phyloP scores from a whole-genome alignment of 2,113 vertebrate genomes.

The Halichoerus grypus region DNA sequence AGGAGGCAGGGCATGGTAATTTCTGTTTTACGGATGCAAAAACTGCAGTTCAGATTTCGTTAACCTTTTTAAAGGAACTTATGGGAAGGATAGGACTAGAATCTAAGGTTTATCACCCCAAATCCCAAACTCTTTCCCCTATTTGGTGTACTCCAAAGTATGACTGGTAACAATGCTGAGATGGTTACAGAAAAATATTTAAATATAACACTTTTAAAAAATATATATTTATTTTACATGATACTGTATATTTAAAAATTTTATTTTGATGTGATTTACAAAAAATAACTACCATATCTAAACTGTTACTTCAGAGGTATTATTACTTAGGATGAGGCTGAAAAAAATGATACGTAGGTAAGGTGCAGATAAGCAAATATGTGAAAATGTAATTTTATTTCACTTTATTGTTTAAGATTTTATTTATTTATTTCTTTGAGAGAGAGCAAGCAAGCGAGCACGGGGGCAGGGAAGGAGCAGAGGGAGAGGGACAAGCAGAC shows the following conservation, averaged over 20 bases:
- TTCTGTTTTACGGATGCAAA: conserved; percentile 3
- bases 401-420: no score
- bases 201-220: neutral
- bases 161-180: neutral
- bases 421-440: no score
- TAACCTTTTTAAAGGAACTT: neutral
- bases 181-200: neutral
- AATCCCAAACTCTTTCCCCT: neutral
- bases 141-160: neutral
- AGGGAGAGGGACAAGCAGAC: neutral
- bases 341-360: neutral
- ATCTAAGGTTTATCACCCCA: neutral
- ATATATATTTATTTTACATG: neutral
- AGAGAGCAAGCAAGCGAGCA: neutral
- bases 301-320: conserved; percentile 7
- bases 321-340: conserved; percentile 25
- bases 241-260: neutral
- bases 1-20: neutral
- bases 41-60: neutral
- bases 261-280: conserved; percentile 45
- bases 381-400: neutral
- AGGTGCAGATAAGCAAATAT: neutral
- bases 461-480: neutral
- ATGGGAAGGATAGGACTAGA: neutral
- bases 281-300: neutral